These are phyloP conservation scores for Bombus vancouverensis DNA, from an alignment of 1,140 invertebrate species.

Conservation along the genomic window DNA sequence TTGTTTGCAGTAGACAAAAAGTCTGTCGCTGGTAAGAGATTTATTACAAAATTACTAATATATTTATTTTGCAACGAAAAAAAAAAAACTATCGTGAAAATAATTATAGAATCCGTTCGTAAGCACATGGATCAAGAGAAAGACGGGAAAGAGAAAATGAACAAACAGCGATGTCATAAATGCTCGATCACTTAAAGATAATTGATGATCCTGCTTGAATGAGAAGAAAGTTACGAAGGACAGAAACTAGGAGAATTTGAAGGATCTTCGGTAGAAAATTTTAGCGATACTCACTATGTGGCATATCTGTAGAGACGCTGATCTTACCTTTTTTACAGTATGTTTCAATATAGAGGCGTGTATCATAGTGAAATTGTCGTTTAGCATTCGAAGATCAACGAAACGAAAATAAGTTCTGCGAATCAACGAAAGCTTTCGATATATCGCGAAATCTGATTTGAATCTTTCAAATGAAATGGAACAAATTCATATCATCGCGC, in stretches of 20 bases:
- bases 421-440: constrained; percentile 35
- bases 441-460: not conserved
- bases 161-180: constrained; percentile 74
- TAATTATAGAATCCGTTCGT: constrained; percentile 78
- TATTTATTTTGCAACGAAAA: not conserved
- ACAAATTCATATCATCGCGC: not conserved
- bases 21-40: constrained; percentile 82
- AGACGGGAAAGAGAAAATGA: constrained; percentile 76
- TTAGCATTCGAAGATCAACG: not conserved
- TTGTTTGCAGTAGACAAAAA: constrained; percentile 85
- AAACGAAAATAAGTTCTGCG: not conserved
- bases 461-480: not conserved
- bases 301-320: constrained; percentile 8
- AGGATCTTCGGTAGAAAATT: not conserved
- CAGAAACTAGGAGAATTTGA: not conserved
- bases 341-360: not conserved
- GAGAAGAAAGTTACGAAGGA: not conserved
- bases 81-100: not conserved
- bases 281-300: not conserved
- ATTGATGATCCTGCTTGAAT: not conserved
- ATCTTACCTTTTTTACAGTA: constrained; percentile 36
- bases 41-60: not conserved
- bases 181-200: constrained; percentile 76
- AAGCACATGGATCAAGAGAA: constrained; percentile 81
- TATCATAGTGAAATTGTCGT: not conserved